Percentiles rank a stretch among this genome's conserved stretches.
phyloP scores from a whole-genome alignment of 2,797 vertebrate species.

The Toxotes lorentzi region DNA sequence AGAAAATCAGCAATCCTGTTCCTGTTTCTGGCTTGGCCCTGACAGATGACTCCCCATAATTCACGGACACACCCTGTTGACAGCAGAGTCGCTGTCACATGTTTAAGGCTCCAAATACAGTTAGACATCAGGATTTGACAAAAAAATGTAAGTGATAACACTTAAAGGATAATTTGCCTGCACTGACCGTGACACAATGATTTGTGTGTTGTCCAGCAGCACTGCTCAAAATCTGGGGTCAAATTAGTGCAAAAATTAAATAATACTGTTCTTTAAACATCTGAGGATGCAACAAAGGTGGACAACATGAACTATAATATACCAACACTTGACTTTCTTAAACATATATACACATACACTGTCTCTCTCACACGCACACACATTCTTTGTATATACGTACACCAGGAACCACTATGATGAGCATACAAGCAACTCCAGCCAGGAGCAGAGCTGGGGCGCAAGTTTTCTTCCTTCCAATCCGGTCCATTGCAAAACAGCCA shows the following conservation, averaged over 20 bases:
- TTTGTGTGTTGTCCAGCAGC: background rate
- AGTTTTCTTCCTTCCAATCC: conserved; percentile 91
- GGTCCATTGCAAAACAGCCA: conserved; percentile 91
- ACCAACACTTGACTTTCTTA: background rate
- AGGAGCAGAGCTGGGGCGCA: conserved; percentile 89
- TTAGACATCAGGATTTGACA: background rate
- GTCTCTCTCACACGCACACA: background rate
- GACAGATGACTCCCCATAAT: background rate
- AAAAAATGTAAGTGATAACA: too few relatives aligned
- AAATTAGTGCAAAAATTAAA: background rate
- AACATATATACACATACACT: background rate
- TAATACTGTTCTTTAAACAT: background rate
- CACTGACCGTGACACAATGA: background rate
- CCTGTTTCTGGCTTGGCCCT: background rate
- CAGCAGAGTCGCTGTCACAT: background rate
- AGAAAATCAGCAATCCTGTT: conserved; percentile 4
- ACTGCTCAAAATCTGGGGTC: background rate
- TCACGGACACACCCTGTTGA: background rate
- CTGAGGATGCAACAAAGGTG: background rate
- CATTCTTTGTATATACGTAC: conserved; percentile 65
- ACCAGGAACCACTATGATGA: conserved; percentile 88
- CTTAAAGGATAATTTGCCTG: background rate
- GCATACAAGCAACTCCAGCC: conserved; percentile 87
- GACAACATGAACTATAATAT: background rate
- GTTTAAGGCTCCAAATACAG: background rate